phyloP scores from a whole-genome alignment of 37 sponge, comb jelly and placozoan genomes.

The Agelas oroides region DNA sequence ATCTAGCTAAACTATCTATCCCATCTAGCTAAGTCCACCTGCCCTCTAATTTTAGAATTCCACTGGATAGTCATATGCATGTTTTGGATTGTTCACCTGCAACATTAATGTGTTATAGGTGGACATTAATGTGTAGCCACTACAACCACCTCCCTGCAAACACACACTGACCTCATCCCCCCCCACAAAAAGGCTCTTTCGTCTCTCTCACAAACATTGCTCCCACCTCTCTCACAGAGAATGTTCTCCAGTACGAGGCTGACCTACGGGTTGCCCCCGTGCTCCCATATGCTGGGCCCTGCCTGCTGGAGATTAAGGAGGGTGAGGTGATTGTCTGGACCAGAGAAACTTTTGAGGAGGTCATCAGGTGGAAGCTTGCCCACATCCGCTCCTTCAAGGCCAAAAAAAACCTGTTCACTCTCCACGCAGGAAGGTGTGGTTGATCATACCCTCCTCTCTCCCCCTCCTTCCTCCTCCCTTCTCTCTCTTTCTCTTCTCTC shows the following conservation, averaged over 20 bases:
- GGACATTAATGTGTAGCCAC: no score
- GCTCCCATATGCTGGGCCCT: constrained; percentile 36
- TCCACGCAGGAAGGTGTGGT: constrained; percentile 62
- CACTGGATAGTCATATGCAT: no score
- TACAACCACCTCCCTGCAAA: no score
- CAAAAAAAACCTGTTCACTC: constrained; percentile 32
- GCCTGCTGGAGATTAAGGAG: constrained; percentile 37
- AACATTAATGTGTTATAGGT: no score
- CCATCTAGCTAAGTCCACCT: no score
- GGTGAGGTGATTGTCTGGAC: constrained; percentile 45
- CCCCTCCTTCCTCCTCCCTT: no score
- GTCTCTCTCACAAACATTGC: not conserved
- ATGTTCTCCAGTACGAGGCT: constrained; percentile 37
- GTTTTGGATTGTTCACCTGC: no score
- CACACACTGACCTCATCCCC: constrained; percentile 54
- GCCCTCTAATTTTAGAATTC: no score
- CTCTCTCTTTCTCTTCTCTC: no score
- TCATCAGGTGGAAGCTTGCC: constrained; percentile 57
- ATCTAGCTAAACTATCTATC: no score
- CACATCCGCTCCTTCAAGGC: constrained; percentile 71
- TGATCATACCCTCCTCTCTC: not conserved
- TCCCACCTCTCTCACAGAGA: constrained; percentile 17
- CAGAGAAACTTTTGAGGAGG: not conserved
- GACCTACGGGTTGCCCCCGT: constrained; percentile 11
- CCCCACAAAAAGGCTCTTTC: constrained; percentile 2